Percentiles rank a stretch among this genome's conserved stretches.
Evolutionary conservation across 2,888 invertebrate genomes (phyloP).

Genomic region (Hedya salicella): DNA sequence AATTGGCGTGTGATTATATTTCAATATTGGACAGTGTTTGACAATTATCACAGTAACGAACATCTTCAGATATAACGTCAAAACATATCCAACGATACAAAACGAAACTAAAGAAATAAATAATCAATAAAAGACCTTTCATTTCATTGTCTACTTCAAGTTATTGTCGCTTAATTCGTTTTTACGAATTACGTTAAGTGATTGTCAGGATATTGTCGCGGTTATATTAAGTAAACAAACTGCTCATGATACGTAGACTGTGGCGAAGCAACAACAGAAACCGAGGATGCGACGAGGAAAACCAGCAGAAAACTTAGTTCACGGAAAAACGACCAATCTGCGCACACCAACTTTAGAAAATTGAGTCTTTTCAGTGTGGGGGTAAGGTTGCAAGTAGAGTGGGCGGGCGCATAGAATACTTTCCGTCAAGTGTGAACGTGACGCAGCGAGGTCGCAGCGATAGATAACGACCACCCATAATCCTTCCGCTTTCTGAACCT

Average conservation of each 20-base stretch:
- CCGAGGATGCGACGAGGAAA: slow-evolving; percentile 41
- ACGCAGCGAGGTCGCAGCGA: slow-evolving; percentile 27
- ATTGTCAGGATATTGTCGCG: too few relatives aligned
- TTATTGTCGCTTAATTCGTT: too few relatives aligned
- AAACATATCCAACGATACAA: too few relatives aligned
- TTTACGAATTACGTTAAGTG: too few relatives aligned
- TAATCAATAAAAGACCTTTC: too few relatives aligned
- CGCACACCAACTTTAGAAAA: neutral
- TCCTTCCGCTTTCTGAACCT: slow-evolving; percentile 31
- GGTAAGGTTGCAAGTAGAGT: neutral
- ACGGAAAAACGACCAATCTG: slow-evolving; percentile 14
- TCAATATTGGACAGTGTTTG: too few relatives aligned
- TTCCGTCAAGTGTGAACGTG: slow-evolving; percentile 24
- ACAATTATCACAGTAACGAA: too few relatives aligned
- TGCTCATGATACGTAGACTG: neutral
- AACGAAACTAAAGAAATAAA: too few relatives aligned
- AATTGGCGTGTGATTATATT: too few relatives aligned
- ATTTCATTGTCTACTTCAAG: too few relatives aligned
- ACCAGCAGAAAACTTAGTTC: slow-evolving; percentile 13
- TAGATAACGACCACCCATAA: slow-evolving; percentile 33
- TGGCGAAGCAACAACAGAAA: slow-evolving; percentile 23
- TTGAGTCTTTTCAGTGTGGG: neutral
- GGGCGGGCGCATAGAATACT: neutral
- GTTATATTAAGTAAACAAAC: neutral
- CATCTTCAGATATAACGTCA: too few relatives aligned